Base-by-base conservation (phyloP, 2,113 vertebrate species). In the Empidonax traillii region DNA sequence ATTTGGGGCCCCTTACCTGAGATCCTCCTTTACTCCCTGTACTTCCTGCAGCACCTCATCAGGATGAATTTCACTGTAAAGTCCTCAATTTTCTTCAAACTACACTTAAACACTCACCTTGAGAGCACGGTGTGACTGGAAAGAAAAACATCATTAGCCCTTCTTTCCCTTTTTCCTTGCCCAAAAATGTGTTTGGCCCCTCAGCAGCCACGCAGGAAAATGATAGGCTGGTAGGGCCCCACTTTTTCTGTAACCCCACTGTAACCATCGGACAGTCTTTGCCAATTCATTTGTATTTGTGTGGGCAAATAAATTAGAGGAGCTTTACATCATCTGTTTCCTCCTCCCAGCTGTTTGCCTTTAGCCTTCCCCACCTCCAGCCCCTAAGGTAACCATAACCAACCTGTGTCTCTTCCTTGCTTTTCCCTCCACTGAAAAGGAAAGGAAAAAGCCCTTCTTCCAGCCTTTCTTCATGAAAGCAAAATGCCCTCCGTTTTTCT, bases 11-110 rank as follows among this genome's bases (percentile, higher is more conserved):
- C 12, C 27, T 53, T 6, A 17, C 12, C 19, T 15, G 18, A 69
- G 61, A 66, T 65, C 90, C 89, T 91, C 46, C 83, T 62, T 79
- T 65, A 53, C 85, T 92, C 35, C 4, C 25, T 77, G 89, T 59
- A 27, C 84, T 94, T 92, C 93, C 68, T 78, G 75, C 87, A 90
- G 49, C 52, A 73, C 56, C 67, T 73, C 61, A 21, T n/a, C 39
- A 73, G 87, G 95, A 81, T 82, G 84, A 96, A 96, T 96, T 97
- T 97, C 91, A 56, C 92, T 49, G 78, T 10, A 25, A 94, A 93
- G 55, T 84, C 94, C 96, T 92, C 51, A 15, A 30, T 96, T 93
- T 63, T 55, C 72, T 49, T 69, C 61, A 44, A 76, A 61, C 66
- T 74, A 75, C 88, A 56, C 85, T 95, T 92, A 68, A 88, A 85